Conservation (phyloP, 2,113 vertebrate species). For the Laticauda laticaudata region DNA sequence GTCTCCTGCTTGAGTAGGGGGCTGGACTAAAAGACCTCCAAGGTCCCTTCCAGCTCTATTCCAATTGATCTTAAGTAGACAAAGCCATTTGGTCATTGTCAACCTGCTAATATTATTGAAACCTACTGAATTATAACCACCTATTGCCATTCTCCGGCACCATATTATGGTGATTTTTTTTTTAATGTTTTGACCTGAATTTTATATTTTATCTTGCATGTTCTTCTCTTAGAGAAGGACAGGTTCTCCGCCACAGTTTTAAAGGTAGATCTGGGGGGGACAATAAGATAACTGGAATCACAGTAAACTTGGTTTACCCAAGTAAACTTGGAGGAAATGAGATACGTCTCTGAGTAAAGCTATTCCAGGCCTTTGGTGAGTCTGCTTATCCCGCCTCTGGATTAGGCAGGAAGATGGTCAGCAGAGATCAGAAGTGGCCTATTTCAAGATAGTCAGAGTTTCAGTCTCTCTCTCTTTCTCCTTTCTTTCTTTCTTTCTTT, state of each 20-base stretch:
- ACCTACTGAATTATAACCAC: not conserved
- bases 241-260: not conserved
- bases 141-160: not conserved
- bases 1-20: not conserved
- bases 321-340: not conserved
- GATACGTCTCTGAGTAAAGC: not conserved
- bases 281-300: not conserved
- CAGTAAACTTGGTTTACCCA: too few relatives aligned
- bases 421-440: not conserved
- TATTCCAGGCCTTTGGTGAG: not conserved
- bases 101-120: not conserved
- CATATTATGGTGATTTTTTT: not conserved
- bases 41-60: not conserved
- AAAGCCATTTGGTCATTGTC: not conserved
- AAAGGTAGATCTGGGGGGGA: not conserved
- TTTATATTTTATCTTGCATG: not conserved
- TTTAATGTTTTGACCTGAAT: not conserved
- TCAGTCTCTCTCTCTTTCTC: too few relatives aligned
- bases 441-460: not conserved
- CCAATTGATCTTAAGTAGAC: not conserved
- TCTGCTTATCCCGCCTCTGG: not conserved
- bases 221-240: not conserved
- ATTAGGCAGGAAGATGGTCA: not conserved
- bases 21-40: not conserved
- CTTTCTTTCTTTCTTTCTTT: too few relatives aligned